A percentile compares a stretch with the other conserved stretches of the same genome.
phyloP scores from a whole-genome alignment of 2,888 invertebrate genomes.

The Drosophila emarginata region DNA sequence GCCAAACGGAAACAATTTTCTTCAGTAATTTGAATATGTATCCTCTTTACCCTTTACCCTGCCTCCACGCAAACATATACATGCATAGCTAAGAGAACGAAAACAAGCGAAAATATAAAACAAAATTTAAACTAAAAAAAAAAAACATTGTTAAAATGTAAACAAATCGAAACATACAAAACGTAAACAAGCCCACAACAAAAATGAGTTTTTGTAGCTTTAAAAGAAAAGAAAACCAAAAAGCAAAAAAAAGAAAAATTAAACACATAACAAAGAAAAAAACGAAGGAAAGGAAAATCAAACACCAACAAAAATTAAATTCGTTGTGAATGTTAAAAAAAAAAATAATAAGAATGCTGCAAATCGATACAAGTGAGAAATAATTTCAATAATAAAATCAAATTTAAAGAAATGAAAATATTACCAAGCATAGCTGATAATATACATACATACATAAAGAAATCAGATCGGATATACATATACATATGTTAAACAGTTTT shows the following conservation, averaged over 20 bases:
- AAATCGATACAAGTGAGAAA: constrained; percentile 3
- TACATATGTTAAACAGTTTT: constrained; percentile 5
- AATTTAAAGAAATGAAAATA: constrained; percentile 6
- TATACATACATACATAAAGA: neutral
- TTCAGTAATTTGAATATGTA: neutral
- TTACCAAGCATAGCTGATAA: constrained; percentile 4
- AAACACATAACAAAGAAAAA: neutral
- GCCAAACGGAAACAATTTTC: neutral
- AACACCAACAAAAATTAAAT: constrained; percentile 2
- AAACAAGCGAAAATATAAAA: neutral
- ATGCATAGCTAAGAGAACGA: neutral
- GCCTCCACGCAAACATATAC: neutral
- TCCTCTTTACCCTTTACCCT: neutral
- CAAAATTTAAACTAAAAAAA: neutral
- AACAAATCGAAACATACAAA: neutral
- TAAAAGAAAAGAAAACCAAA: neutral
- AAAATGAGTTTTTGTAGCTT: neutral
- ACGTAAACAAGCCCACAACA: constrained; percentile 9
- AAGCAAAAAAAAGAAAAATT: neutral
- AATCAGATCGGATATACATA: constrained; percentile 6
- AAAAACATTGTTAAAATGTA: neutral
- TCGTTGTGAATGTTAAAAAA: constrained; percentile 4
- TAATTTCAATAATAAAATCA: constrained; percentile 5
- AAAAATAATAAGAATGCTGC: neutral
- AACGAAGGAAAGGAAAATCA: neutral